Conservation (phyloP, 1,140 invertebrate genomes). For the Neodiprion pinetum region DNA sequence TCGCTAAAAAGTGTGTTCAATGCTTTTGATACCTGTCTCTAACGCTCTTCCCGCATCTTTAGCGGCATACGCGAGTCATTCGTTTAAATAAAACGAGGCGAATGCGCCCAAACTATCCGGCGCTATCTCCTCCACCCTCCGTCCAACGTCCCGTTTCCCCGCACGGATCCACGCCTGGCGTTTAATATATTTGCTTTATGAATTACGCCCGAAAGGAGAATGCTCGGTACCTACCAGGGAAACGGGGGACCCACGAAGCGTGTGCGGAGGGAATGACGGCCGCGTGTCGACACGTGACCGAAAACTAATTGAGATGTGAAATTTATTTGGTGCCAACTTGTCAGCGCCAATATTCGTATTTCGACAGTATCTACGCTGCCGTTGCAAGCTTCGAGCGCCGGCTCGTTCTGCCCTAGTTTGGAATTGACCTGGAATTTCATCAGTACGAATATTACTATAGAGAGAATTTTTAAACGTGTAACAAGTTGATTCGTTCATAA, state of each 20-base stretch:
- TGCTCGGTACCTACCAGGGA: not conserved
- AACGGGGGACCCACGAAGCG: not conserved
- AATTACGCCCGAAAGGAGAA: slow-evolving; percentile 39
- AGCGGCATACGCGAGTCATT: slow-evolving; percentile 17
- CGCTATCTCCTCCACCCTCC: no score
- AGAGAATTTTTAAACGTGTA: no score
- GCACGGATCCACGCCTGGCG: not conserved
- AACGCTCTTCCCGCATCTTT: no score
- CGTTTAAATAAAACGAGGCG: slow-evolving; percentile 30
- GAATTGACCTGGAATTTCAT: no score
- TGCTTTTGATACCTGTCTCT: not conserved
- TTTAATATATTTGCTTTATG: slow-evolving; percentile 52
- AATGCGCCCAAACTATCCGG: slow-evolving; percentile 17
- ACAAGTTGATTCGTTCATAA: no score
- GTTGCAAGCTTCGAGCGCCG: no score
- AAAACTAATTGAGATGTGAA: slow-evolving; percentile 62
- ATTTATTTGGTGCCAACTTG: slow-evolving; percentile 53
- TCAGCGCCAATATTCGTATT: slow-evolving; percentile 40
- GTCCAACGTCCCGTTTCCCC: no score
- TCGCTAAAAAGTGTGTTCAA: not conserved
- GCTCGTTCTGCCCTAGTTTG: no score
- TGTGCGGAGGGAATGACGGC: slow-evolving; percentile 1
- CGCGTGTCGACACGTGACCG: slow-evolving; percentile 46
- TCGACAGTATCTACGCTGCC: no score
- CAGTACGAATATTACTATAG: no score